Percentiles rank a stretch among this genome's conserved stretches.
phyloP scores from a whole-genome alignment of 2,888 invertebrate species.

The Eupithecia subumbrata region DNA sequence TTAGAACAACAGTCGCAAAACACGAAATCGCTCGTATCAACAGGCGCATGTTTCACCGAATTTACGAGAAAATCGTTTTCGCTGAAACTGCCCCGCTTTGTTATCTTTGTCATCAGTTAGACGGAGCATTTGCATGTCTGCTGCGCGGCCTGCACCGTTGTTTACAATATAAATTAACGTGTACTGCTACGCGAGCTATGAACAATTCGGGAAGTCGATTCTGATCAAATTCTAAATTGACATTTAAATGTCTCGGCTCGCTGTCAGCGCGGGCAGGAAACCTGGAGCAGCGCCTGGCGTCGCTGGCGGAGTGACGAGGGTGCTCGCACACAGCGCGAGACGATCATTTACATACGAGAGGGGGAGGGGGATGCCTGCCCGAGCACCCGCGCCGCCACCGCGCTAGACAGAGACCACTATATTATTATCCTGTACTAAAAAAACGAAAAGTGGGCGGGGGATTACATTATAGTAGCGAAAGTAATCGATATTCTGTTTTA shows the following conservation, averaged over 20 bases:
- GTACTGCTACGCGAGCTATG: constrained; percentile 44
- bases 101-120: constrained; percentile 75
- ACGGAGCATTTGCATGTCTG: constrained; percentile 68
- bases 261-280: constrained; percentile 78
- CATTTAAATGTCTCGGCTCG: constrained; percentile 80
- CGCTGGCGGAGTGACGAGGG: constrained; percentile 56
- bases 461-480: constrained; percentile 85
- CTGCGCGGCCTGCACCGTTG: constrained; percentile 48
- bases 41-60: constrained; percentile 49
- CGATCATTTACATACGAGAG: constrained; percentile 84
- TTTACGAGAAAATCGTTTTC: constrained; percentile 66
- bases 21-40: constrained; percentile 48
- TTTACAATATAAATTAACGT: constrained; percentile 48
- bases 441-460: constrained; percentile 85
- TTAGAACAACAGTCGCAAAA: constrained; percentile 49
- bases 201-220: constrained; percentile 59
- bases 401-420: constrained; percentile 77
- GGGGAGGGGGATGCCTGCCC: constrained; percentile 57
- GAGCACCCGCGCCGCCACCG: constrained; percentile 61
- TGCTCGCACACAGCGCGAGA: constrained; percentile 75
- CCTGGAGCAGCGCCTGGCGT: constrained; percentile 69
- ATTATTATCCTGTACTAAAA: constrained; percentile 79
- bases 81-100: constrained; percentile 69
- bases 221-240: constrained; percentile 69
- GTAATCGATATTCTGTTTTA: constrained; percentile 85